Base-by-base conservation (phyloP, 2,113 vertebrate species). In the Oncorhynchus clarkii region DNA sequence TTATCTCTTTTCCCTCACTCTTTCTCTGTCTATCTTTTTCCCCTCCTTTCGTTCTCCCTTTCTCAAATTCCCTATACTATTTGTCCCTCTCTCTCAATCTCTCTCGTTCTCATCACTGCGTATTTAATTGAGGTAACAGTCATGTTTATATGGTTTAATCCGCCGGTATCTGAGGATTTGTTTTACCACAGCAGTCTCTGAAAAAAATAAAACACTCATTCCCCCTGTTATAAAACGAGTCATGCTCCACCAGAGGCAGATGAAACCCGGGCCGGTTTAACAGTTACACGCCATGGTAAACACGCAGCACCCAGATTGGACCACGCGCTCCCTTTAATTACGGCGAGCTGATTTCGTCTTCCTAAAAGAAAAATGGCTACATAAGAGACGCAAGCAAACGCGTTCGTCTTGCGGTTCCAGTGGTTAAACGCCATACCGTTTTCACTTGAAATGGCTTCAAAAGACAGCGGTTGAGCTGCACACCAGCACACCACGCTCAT, bases 141-240 rank as follows among this genome's bases (percentile, higher is more conserved):
- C 77, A 49, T 77, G 73, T 73, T 60, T 70, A 27, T 68, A 77
- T 67, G 45, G 64, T n/a, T 80, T 73, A 80, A 69, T 85, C 77
- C 76, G 39, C 67, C 27, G 60, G 76, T 76, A 80, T 78, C 75
- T 59, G 51, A 45, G 31, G 70, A 73, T 79, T 73, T 73, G 66
- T 70, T 73, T 73, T 65, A 75, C 62, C 73, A 82, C 70, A 75
- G 66, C 65, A 73, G 57, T 73, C 31, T 65, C 73, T 75, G 73
- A 81, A 18, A 73, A 73, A 73, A 45, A 66, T 54, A 77, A 74
- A 48, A 78, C 54, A 54, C 51, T 54, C 51, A 54, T 18, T 54
- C 70, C n/a, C 34, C 22, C 66, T 39, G 76, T 39, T 65, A 67
- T 65, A 72, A 68, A 74, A 68, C 76, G 49, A 24, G 70, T 80